phyloP scores from a whole-genome alignment of 2,113 vertebrate species.

The Gopherus flavomarginatus region DNA sequence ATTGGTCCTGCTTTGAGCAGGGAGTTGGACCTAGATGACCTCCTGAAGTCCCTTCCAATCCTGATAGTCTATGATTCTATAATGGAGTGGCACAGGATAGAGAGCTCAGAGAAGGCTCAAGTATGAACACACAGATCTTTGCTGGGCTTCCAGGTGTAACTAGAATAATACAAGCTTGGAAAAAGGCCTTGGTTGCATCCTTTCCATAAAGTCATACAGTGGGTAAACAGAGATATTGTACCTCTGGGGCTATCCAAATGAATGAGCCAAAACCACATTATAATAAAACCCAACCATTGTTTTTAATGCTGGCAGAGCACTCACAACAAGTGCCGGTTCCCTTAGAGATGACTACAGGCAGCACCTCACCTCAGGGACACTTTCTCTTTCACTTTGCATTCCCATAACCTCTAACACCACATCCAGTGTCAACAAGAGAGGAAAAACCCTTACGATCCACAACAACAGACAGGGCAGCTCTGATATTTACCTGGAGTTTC shows the following conservation, averaged over 20 bases:
- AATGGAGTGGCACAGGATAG: not conserved
- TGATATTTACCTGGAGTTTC: not conserved
- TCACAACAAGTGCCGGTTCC: not conserved
- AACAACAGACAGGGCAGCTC: not conserved
- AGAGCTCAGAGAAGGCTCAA: not conserved
- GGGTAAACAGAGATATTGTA: not conserved
- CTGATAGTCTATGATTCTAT: too few relatives aligned
- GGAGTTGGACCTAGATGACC: too few relatives aligned
- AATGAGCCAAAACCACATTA: not conserved
- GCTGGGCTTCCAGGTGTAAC: not conserved
- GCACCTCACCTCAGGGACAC: not conserved
- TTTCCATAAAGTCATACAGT: not conserved
- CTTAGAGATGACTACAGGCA: not conserved
- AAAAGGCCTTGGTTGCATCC: rapidly evolving
- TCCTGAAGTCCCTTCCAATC: too few relatives aligned
- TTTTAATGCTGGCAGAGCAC: not conserved
- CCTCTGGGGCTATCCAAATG: not conserved
- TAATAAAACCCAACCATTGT: not conserved
- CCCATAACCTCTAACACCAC: not conserved
- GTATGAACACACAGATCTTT: not conserved
- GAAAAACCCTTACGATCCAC: not conserved
- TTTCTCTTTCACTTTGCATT: not conserved
- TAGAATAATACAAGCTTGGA: not conserved
- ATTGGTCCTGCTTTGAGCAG: too few relatives aligned
- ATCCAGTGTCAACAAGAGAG: not conserved